Percentiles rank a stretch among this genome's conserved stretches.
Conservation (phyloP, 2,888 invertebrate genomes). For the Trypoxylon attenuatum region DNA sequence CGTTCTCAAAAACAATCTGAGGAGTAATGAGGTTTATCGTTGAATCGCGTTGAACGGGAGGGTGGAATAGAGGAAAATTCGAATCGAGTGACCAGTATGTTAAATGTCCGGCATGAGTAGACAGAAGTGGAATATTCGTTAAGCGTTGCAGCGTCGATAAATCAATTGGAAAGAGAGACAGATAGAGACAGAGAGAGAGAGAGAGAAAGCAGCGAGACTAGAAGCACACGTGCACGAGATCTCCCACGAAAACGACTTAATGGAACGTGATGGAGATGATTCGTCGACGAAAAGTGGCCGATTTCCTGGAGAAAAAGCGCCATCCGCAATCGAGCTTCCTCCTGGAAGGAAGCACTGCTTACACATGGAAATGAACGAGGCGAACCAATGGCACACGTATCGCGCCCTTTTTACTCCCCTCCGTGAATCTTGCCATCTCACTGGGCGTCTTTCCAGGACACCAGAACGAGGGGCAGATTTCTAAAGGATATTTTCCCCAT, state of each 20-base stretch:
- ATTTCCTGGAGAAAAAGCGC: background rate
- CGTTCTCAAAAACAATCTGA: too few relatives aligned
- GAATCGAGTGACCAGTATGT: too few relatives aligned
- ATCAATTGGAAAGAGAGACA: too few relatives aligned
- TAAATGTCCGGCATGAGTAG: too few relatives aligned
- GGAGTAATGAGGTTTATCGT: too few relatives aligned
- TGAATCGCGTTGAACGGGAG: too few relatives aligned
- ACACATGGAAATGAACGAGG: background rate
- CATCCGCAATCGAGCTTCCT: background rate
- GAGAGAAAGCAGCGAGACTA: background rate
- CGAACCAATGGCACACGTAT: too few relatives aligned
- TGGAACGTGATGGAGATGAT: background rate
- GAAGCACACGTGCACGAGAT: background rate
- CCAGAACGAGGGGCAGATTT: background rate
- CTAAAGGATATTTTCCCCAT: conserved; percentile 12
- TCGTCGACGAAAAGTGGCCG: background rate
- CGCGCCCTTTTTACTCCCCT: too few relatives aligned
- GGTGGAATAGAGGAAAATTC: too few relatives aligned
- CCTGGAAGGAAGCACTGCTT: background rate
- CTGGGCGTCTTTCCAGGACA: too few relatives aligned
- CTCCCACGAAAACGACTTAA: background rate
- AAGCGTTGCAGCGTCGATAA: too few relatives aligned
- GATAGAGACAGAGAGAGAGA: background rate
- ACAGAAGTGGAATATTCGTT: too few relatives aligned
- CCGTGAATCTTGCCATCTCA: background rate